Evolutionary conservation across 2,888 invertebrate species (phyloP), one percentile per base, ranked within the genome.

Genomic region (Microchrysa polita): DNA sequence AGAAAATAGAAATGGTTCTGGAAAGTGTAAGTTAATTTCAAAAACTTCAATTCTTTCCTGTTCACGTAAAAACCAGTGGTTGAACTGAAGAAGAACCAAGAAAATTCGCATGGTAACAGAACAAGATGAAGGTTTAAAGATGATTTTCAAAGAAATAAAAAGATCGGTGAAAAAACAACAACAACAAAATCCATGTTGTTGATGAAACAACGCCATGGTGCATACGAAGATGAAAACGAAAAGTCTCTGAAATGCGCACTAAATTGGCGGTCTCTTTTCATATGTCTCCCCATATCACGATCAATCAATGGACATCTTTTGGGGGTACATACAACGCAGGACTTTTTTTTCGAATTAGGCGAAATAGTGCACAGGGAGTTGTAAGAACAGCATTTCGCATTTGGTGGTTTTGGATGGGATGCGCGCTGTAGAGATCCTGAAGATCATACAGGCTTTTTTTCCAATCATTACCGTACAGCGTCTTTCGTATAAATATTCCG

Each of bases 271-370:
- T 67, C 74, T 67, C 77, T 74, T 75, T 77, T 76, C 75, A 76
- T 75, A 74, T 77, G 77, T 76, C 78, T 75, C 75, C 73, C 74
- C 77, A 78, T 78, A 78, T 79, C 79, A 77, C 78, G 77, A 79
- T 79, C 79, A 79, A 79, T 79, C 79, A 79, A 77, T 77, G 78
- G 77, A 77, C 76, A 76, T 76, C 74, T 74, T 65, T 40, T 14
- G 16, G 44, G 16, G 44, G 48, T 5, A 44, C n/a, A n/a, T n/a
- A n/a, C n/a, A n/a, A n/a, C n/a, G n/a, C 65, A 65, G 48, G 27
- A 65, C 44, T 48, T 34, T 34, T 2, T 48, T 34, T 34, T 2
- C 48, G 44, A 44, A 16, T 12, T 20, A 40, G 27, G 27, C 27
- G 27, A 34, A 34, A 34, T 5, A 34, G 27, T n/a, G n/a, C 23